phyloP scores from a whole-genome alignment of 2,888 invertebrate species.

The Phragmatobia fuliginosa region DNA sequence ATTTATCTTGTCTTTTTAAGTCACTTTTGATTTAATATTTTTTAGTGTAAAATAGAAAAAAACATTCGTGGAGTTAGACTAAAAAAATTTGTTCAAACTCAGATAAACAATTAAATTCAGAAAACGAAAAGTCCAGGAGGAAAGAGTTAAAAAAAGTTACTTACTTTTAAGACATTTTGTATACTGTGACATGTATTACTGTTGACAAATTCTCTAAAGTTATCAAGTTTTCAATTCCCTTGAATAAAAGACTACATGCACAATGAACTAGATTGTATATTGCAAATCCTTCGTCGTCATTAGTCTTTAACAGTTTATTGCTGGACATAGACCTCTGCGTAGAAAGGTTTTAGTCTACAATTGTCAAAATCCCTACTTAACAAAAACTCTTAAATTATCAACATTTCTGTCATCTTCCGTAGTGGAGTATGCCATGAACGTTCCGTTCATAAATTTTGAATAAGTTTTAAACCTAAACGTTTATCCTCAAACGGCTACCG shows the following conservation, averaged over 20 bases:
- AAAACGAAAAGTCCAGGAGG: neutral
- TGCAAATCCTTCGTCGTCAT: neutral
- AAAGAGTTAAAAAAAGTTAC: no score
- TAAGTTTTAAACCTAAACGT: slow-evolving; percentile 28
- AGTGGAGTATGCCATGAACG: slow-evolving; percentile 25
- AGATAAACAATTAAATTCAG: no score
- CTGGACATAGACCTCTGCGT: no score
- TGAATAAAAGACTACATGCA: neutral
- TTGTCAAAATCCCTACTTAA: neutral
- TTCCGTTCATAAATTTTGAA: slow-evolving; percentile 41
- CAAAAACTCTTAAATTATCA: slow-evolving; percentile 49
- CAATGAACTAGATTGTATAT: neutral
- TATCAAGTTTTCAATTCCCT: no score
- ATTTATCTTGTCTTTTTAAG: neutral
- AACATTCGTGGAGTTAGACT: no score
- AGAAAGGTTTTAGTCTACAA: no score
- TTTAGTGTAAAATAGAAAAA: neutral
- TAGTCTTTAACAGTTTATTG: no score
- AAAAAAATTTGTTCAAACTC: no score
- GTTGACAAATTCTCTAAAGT: no score
- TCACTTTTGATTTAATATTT: neutral
- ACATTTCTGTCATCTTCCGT: slow-evolving; percentile 35
- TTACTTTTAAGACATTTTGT: no score
- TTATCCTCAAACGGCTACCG: slow-evolving; percentile 56
- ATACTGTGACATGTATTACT: no score